Conservation (phyloP, 2,113 vertebrate genomes). For the Plestiodon gilberti region DNA sequence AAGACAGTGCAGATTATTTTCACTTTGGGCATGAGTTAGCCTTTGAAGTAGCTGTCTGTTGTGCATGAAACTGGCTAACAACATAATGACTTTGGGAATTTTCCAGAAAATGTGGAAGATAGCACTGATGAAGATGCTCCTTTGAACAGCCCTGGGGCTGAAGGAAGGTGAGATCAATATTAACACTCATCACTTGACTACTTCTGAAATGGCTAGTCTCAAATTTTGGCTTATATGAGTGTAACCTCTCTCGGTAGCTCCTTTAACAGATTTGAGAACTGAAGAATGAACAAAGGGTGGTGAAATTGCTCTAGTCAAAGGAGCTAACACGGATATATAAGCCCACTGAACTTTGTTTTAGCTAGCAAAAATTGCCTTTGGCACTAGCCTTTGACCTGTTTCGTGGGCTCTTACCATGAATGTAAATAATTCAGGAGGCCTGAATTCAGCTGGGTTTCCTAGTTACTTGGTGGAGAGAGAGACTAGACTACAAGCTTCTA, state of each 20-base stretch:
- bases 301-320: neutral
- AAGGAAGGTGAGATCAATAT: conserved; percentile 84
- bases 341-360: neutral
- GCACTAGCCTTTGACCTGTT: neutral
- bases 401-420: neutral
- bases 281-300: neutral
- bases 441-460: neutral
- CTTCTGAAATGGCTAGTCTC: neutral
- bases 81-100: conserved; percentile 48
- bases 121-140: conserved; percentile 94
- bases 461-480: neutral
- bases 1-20: neutral
- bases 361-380: neutral
- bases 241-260: neutral
- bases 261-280: neutral
- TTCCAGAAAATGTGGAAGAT: conserved; percentile 89
- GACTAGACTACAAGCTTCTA: neutral
- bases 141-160: conserved; percentile 85
- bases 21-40: conserved; percentile 1
- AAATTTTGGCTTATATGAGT: neutral
- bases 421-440: neutral
- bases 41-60: neutral
- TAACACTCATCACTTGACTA: neutral
- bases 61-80: conserved; percentile 5
- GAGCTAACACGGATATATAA: neutral